Evolutionary conservation across 2,113 vertebrate genomes (phyloP).

Genomic region (Cottus gobio): DNA sequence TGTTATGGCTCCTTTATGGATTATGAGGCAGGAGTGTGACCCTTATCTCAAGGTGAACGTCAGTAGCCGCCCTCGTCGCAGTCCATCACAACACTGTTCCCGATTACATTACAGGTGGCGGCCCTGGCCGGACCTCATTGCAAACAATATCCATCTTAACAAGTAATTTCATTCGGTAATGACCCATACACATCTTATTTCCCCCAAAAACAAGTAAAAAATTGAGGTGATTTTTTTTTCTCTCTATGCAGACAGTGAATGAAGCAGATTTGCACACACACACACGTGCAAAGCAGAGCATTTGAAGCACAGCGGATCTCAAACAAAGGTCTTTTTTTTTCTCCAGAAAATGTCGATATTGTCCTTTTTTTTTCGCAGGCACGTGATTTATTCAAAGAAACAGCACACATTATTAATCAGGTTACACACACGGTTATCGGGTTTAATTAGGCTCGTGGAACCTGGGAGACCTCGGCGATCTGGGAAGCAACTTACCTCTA

Average conservation of each 20-base stretch:
- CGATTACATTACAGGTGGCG: slow-evolving; percentile 57
- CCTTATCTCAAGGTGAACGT: slow-evolving; percentile 80
- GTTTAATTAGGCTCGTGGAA: slow-evolving; percentile 32
- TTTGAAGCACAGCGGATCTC: not conserved
- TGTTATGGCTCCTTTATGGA: slow-evolving; percentile 79
- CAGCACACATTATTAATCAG: not conserved
- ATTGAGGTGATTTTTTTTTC: slow-evolving; percentile 30
- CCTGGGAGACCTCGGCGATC: not conserved
- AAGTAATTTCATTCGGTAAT: slow-evolving; percentile 46
- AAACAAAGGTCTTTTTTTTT: not conserved
- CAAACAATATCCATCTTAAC: slow-evolving; percentile 62
- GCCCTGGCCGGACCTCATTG: slow-evolving; percentile 47
- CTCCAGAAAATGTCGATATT: slow-evolving; percentile 13
- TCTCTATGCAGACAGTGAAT: not conserved
- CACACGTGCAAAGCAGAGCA: not conserved
- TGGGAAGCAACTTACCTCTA: not conserved
- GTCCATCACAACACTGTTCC: slow-evolving; percentile 67
- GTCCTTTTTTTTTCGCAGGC: not conserved
- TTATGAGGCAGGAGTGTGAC: slow-evolving; percentile 73
- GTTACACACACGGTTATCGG: not conserved
- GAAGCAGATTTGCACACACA: not conserved
- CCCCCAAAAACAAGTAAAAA: slow-evolving; percentile 41
- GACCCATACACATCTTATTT: slow-evolving; percentile 41
- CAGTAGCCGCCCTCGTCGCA: slow-evolving; percentile 61
- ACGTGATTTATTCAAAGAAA: not conserved